These are phyloP conservation scores for Numida meleagris DNA, from an alignment of 2,113 vertebrate genomes.

Conservation along the genomic window DNA sequence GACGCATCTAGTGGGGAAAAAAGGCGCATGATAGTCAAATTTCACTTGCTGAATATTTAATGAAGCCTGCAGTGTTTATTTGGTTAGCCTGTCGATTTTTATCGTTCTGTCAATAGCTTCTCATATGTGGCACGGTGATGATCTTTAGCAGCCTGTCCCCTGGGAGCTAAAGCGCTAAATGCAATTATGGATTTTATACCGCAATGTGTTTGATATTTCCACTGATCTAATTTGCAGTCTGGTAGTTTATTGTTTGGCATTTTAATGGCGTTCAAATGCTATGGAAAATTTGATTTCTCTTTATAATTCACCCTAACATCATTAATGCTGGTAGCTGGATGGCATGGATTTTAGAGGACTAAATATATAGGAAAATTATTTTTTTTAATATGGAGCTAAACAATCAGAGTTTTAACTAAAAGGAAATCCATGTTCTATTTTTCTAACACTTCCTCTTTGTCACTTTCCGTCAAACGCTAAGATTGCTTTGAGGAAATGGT, in stretches of 20 bases:
- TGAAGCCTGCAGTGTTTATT: constrained; percentile 96
- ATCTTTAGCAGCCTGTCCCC: constrained; percentile 96
- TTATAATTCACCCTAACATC: constrained; percentile 99
- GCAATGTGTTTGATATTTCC: constrained; percentile 99
- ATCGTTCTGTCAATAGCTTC: constrained; percentile 99
- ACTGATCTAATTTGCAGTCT: constrained; percentile 99
- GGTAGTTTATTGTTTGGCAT: constrained; percentile 99
- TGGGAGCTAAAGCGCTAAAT: constrained; percentile 93
- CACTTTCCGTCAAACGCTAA: constrained; percentile 64
- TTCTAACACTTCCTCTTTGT: constrained; percentile 48
- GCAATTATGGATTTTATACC: constrained; percentile 99
- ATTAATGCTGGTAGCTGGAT: constrained; percentile 96
- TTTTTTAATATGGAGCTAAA: constrained; percentile 37
- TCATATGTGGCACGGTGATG: constrained; percentile 92
- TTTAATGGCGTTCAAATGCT: constrained; percentile 99
- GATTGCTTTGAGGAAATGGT: constrained; percentile 37
- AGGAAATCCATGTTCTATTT: constrained; percentile 9
- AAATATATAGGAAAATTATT: constrained; percentile 65
- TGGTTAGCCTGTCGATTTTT: constrained; percentile 99
- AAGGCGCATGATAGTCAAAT: constrained; percentile 87
- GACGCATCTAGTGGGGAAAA: constrained; percentile 32
- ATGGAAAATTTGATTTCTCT: constrained; percentile 99
- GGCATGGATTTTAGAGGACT: constrained; percentile 84
- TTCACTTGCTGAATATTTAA: constrained; percentile 99
- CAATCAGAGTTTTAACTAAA: constrained; percentile 55